Conservation (phyloP, 1,140 invertebrate species). For the Telenomus remus region DNA sequence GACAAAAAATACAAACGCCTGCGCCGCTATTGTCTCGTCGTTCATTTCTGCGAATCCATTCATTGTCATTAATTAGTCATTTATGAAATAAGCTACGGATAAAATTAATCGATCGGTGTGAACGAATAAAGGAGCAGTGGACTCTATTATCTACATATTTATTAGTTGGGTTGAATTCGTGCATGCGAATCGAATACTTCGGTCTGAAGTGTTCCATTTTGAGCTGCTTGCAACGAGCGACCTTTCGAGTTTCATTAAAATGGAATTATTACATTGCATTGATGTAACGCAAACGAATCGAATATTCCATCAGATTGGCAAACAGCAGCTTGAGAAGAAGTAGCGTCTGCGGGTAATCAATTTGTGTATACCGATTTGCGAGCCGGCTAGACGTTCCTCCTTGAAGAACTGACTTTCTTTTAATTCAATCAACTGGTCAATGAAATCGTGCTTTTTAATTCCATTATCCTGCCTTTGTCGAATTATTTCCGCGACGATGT, state of each 20-base stretch:
- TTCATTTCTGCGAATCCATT: constrained; percentile 70
- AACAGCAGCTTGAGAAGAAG: not conserved
- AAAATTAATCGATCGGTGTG: too few relatives aligned
- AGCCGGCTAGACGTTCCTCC: constrained; percentile 55
- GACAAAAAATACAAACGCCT: constrained; percentile 82
- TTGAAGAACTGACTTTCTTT: constrained; percentile 75
- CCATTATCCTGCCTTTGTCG: constrained; percentile 72
- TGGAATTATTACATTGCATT: constrained; percentile 4
- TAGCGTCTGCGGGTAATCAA: constrained; percentile 18
- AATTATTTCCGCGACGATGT: constrained; percentile 77
- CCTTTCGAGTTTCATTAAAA: not conserved
- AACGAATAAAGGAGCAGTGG: too few relatives aligned
- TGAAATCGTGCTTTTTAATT: constrained; percentile 77
- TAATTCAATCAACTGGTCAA: constrained; percentile 78
- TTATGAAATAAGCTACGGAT: too few relatives aligned
- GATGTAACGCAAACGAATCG: not conserved
- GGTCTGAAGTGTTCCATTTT: too few relatives aligned
- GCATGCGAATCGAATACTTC: too few relatives aligned
- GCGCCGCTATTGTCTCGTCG: constrained; percentile 79
- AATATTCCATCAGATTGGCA: not conserved
- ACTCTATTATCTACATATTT: too few relatives aligned
- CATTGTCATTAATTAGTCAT: too few relatives aligned
- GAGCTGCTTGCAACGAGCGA: too few relatives aligned
- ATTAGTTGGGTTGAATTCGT: too few relatives aligned
- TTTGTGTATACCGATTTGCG: constrained; percentile 62